These are phyloP conservation scores for Galeopsomyia nigrocyanea DNA, from an alignment of 2,888 invertebrate species.

Conservation along the genomic window DNA sequence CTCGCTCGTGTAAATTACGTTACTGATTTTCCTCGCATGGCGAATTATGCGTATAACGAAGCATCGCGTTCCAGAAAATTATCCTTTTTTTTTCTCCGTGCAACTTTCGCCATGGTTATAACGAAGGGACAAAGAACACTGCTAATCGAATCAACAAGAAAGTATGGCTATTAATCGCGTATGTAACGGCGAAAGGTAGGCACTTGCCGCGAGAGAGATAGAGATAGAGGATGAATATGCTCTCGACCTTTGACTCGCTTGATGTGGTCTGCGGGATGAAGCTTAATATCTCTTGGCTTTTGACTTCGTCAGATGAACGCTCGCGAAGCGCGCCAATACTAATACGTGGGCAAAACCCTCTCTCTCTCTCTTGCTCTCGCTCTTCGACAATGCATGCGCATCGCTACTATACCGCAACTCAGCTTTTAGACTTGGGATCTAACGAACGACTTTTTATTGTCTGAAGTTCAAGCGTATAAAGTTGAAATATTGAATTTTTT, in stretches of 20 bases:
- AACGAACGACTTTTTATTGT: too few species aligned
- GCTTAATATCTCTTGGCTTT: conserved; percentile 67
- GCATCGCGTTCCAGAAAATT: too few species aligned
- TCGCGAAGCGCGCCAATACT: conserved; percentile 54
- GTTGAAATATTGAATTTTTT: too few species aligned
- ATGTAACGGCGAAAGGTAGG: conserved; percentile 27
- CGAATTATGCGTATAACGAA: too few species aligned
- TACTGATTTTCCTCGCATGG: too few species aligned
- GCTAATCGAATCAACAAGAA: conserved; percentile 18
- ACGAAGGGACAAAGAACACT: neutral
- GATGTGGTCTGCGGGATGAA: conserved; percentile 66
- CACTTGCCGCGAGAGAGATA: conserved; percentile 47
- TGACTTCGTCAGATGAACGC: conserved; percentile 66
- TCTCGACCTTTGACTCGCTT: conserved; percentile 61
- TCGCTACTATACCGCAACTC: neutral
- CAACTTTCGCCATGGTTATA: neutral
- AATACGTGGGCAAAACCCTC: conserved; percentile 46
- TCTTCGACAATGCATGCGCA: conserved; percentile 43
- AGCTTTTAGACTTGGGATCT: too few species aligned
- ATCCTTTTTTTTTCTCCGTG: neutral
- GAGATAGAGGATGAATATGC: conserved; percentile 59
- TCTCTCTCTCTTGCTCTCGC: conserved; percentile 44
- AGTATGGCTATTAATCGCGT: conserved; percentile 26
- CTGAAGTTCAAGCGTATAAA: too few species aligned
- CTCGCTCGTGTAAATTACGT: too few species aligned